A percentile compares a stretch with the other conserved stretches of the same genome.
Evolutionary conservation across 2,113 vertebrate genomes (phyloP).

Genomic region (Etheostoma spectabile): DNA sequence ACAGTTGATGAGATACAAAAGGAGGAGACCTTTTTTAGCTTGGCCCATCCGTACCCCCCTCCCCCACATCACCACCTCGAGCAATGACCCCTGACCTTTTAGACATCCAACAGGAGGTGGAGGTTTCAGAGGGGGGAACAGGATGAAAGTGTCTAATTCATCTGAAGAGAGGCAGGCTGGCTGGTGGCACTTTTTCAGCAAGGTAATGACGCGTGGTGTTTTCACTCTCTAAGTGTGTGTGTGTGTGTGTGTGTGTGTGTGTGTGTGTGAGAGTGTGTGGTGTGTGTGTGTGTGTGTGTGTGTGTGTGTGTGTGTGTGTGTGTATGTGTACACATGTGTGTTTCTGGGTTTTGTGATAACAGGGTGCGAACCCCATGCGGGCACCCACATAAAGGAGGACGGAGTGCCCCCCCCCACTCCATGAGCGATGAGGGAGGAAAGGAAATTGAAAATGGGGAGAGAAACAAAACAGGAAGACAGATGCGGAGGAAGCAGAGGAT

Average conservation of each 20-base stretch:
- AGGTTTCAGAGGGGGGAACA: neutral
- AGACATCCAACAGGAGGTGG: slow-evolving; percentile 12
- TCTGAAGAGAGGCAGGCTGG: slow-evolving; percentile 32
- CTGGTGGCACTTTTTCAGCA: slow-evolving; percentile 52
- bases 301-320: slow-evolving; percentile 18
- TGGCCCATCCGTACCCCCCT: slow-evolving; percentile 12
- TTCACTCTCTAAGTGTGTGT: slow-evolving; percentile 37
- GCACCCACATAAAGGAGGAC: slow-evolving; percentile 16
- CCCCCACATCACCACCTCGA: slow-evolving; percentile 2
- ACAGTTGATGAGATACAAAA: slow-evolving; percentile 29
- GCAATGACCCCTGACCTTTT: slow-evolving; percentile 36
- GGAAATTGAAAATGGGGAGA: slow-evolving; percentile 5
- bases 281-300: slow-evolving; percentile 25
- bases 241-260: slow-evolving; percentile 17
- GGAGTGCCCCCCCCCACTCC: neutral
- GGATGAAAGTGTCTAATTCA: slow-evolving; percentile 52
- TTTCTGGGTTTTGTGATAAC: slow-evolving; percentile 57
- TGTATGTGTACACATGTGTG: neutral
- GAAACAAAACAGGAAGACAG: slow-evolving; percentile 42
- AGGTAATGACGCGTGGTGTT: slow-evolving; percentile 72
- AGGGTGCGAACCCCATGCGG: slow-evolving; percentile 38
- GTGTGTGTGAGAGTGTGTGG: slow-evolving; percentile 23
- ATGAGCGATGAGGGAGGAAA: slow-evolving; percentile 8
- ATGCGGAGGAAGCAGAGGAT: slow-evolving; percentile 19
- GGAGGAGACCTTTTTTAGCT: slow-evolving; percentile 37